Evolutionary conservation across 2,113 vertebrate species (phyloP).

Genomic region (Epinephelus moara): DNA sequence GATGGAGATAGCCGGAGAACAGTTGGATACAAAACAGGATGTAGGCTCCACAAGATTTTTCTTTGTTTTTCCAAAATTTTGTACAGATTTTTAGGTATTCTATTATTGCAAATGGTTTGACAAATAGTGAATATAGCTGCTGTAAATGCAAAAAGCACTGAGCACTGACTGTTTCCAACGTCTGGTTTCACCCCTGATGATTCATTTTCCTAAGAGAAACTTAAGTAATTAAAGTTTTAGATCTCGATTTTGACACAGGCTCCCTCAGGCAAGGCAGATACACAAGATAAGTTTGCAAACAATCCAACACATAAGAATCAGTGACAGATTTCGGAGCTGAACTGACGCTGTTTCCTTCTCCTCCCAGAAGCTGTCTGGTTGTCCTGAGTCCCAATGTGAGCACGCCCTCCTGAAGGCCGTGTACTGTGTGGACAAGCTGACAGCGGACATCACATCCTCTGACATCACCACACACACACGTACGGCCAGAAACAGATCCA

Average conservation of each 20-base stretch:
- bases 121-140: too few relatives aligned
- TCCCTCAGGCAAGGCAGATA: not conserved
- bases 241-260: not conserved
- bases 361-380: conserved; percentile 79
- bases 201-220: not conserved
- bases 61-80: too few relatives aligned
- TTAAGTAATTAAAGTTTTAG: not conserved
- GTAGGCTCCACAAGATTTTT: too few relatives aligned
- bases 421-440: conserved; percentile 76
- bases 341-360: not conserved
- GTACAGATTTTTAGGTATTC: too few relatives aligned
- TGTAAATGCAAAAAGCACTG: too few relatives aligned
- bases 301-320: not conserved
- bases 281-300: not conserved
- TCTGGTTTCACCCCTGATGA: too few relatives aligned
- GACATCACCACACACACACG: conserved; percentile 70
- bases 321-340: not conserved
- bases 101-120: too few relatives aligned
- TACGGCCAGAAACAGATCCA: conserved; percentile 64
- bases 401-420: conserved; percentile 82
- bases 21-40: too few relatives aligned
- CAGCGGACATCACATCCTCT: conserved; percentile 59
- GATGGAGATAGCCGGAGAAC: too few relatives aligned
- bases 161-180: too few relatives aligned
- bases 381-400: conserved; percentile 70